A percentile compares a stretch with the other conserved stretches of the same genome.
Evolutionary conservation across 2,113 vertebrate species (phyloP).

Genomic region (Heptranchias perlo): DNA sequence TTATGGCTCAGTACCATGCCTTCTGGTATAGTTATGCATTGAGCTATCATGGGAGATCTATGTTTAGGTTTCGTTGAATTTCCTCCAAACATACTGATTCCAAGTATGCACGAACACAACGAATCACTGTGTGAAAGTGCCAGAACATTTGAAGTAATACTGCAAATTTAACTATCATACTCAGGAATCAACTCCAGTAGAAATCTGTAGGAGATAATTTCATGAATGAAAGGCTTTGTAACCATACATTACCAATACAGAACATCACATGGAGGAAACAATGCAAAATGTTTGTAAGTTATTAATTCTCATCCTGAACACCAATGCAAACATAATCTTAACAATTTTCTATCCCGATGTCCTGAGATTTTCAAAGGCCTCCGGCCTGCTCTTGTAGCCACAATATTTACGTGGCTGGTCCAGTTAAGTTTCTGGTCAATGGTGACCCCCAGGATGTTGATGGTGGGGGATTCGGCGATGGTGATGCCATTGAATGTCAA

Average conservation of each 20-base stretch:
- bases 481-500: no score
- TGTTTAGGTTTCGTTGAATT: no score
- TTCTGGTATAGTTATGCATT: no score
- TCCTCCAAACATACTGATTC: neutral
- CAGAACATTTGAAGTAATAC: neutral
- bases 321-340: neutral
- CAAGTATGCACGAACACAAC: neutral
- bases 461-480: no score
- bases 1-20: no score
- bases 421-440: no score
- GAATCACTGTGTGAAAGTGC: neutral
- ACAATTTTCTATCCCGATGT: neutral
- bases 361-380: neutral
- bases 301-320: neutral
- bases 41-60: no score
- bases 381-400: no score
- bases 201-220: neutral
- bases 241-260: neutral
- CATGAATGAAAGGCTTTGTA: neutral
- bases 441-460: no score
- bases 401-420: no score
- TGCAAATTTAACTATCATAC: no score
- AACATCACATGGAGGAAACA: neutral
- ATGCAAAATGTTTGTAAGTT: neutral
- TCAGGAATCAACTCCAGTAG: neutral